These are phyloP conservation scores for Caradrina kadenii DNA, from an alignment of 2,888 invertebrate genomes.

Conservation along the genomic window DNA sequence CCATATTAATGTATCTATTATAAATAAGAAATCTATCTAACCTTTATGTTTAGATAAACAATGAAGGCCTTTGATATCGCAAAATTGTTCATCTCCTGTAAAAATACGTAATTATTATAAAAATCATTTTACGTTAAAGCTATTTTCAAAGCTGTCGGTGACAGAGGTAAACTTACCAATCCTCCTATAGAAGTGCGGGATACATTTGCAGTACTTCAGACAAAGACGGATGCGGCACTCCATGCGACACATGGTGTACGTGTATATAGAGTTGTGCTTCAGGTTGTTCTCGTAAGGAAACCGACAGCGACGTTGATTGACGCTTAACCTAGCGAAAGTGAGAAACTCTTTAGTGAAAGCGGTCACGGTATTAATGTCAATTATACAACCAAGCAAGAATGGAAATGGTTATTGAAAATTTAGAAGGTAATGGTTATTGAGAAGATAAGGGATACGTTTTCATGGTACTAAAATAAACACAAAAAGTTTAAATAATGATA, in stretches of 20 bases:
- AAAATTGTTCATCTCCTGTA: conserved; percentile 90
- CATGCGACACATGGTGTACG: conserved; percentile 92
- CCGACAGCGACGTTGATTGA: conserved; percentile 92
- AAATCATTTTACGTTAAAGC: too few relatives aligned
- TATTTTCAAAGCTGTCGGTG: background rate
- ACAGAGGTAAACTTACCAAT: conserved; percentile 85
- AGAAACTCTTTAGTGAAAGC: background rate
- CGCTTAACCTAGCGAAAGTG: conserved; percentile 83
- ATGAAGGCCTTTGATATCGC: conserved; percentile 91
- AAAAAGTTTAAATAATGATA: background rate
- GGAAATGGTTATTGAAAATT: too few relatives aligned
- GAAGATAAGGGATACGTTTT: too few relatives aligned
- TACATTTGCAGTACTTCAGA: conserved; percentile 92
- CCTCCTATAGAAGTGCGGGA: conserved; percentile 93
- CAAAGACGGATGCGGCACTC: conserved; percentile 93
- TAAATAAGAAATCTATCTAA: background rate
- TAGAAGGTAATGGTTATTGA: too few relatives aligned
- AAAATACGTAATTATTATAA: conserved; percentile 39
- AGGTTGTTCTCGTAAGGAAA: conserved; percentile 92
- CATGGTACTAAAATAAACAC: background rate
- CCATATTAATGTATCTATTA: background rate
- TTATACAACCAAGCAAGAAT: too few relatives aligned
- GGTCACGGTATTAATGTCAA: background rate
- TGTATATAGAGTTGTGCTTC: conserved; percentile 92
- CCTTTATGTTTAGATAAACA: conserved; percentile 91